Percentiles rank a stretch among this genome's conserved stretches.
phyloP scores from a whole-genome alignment of 2,797 vertebrate genomes.

The Masticophis lateralis region DNA sequence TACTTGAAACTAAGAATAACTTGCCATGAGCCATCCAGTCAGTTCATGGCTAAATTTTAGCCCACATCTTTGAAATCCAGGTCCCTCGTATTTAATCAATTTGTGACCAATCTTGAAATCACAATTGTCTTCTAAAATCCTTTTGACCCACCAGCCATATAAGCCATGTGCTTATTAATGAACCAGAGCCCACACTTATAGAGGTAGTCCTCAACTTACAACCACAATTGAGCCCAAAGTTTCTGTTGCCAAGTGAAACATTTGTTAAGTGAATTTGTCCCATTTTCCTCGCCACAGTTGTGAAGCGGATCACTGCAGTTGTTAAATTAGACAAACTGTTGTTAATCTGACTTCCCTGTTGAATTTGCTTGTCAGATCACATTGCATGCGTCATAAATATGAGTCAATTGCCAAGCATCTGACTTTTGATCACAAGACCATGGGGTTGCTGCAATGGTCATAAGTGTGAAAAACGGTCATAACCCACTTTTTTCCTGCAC shows the following conservation, averaged over 20 bases:
- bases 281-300: not conserved
- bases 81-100: not conserved
- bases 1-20: not conserved
- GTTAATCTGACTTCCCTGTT: not conserved
- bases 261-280: not conserved
- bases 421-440: not conserved
- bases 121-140: not conserved
- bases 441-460: not conserved
- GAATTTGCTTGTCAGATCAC: not conserved
- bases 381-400: not conserved
- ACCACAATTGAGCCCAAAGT: not conserved
- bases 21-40: not conserved
- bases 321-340: not conserved
- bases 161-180: not conserved
- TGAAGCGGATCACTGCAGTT: not conserved
- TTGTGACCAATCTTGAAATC: not conserved
- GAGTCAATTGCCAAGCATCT: not conserved
- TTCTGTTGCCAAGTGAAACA: not conserved
- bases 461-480: not conserved
- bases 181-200: not conserved
- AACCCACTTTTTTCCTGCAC: not conserved
- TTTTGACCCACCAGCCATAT: not conserved
- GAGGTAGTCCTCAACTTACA: not conserved
- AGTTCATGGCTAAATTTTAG: not conserved
- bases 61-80: not conserved